phyloP scores from a whole-genome alignment of 2,113 vertebrate genomes.

The Danio rerio region DNA sequence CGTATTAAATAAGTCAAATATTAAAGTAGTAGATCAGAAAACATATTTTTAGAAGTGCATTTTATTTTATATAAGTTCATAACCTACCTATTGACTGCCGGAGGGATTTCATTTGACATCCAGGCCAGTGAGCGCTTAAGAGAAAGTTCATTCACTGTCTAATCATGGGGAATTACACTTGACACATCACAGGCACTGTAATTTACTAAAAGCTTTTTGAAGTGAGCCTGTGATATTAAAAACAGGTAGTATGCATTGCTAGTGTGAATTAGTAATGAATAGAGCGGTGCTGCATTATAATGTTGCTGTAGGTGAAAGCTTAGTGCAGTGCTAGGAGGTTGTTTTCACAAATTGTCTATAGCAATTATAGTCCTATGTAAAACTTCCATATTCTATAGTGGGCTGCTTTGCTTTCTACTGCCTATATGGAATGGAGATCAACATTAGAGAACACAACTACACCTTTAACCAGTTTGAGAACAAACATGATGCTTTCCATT shows the following conservation, averaged over 20 bases:
- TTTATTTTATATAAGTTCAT: not conserved
- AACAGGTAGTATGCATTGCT: not conserved
- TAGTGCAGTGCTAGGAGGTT: not conserved
- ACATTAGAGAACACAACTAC: too few relatives aligned
- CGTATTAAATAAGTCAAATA: not conserved
- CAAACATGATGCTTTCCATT: too few relatives aligned
- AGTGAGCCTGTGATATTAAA: constrained; percentile 13
- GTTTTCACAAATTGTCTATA: not conserved
- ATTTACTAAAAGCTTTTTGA: constrained; percentile 33
- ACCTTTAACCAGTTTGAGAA: too few relatives aligned
- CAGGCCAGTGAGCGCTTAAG: not conserved
- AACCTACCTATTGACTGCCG: not conserved
- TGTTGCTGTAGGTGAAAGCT: not conserved
- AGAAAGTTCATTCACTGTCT: constrained; percentile 3
- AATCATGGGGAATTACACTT: constrained; percentile 24
- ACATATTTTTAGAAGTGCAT: not conserved
- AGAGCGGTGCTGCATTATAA: not conserved
- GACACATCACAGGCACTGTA: constrained; percentile 12
- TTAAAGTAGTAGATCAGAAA: not conserved
- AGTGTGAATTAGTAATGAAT: constrained; percentile 1
- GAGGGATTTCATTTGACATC: constrained; percentile 9
- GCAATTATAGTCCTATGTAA: not conserved
- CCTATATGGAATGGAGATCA: not conserved
- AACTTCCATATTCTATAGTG: too few relatives aligned
- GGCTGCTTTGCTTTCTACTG: not conserved